Conservation (phyloP, 2,113 vertebrate species). For the Anas platyrhynchos region DNA sequence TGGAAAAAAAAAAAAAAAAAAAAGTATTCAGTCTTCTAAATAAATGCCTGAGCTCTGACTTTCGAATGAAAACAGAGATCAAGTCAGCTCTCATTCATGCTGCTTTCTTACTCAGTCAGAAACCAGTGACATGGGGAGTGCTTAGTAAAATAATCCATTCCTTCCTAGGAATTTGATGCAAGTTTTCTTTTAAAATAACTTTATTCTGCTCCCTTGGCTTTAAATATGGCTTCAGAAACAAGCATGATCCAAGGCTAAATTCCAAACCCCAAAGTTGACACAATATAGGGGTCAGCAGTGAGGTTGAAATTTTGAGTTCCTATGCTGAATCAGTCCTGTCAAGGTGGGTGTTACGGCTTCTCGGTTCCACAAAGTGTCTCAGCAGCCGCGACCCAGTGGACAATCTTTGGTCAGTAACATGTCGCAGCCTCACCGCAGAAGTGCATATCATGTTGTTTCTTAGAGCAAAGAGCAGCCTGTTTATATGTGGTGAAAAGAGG, state of each 20-base stretch:
- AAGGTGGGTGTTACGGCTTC: neutral
- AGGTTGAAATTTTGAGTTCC: neutral
- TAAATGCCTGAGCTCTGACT: neutral
- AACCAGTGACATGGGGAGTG: neutral
- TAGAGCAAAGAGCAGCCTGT: neutral
- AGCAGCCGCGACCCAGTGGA: neutral
- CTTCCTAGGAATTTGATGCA: neutral
- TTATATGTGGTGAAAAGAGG: neutral
- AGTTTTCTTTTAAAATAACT: neutral
- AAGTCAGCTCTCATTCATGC: neutral
- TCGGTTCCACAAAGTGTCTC: neutral
- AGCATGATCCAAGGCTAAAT: neutral
- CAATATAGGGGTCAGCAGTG: neutral
- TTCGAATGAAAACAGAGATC: neutral
- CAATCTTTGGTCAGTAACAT: neutral
- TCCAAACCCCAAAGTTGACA: neutral
- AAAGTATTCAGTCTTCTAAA: neutral
- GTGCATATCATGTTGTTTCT: neutral
- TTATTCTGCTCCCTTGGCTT: neutral
- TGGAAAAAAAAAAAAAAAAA: slow-evolving; percentile 1
- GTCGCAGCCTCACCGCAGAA: neutral
- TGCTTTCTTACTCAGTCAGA: neutral
- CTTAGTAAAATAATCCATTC: neutral
- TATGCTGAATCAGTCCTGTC: neutral
- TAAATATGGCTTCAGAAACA: neutral